phyloP scores from a whole-genome alignment of 2,113 vertebrate species.

The Addax nasomaculatus region DNA sequence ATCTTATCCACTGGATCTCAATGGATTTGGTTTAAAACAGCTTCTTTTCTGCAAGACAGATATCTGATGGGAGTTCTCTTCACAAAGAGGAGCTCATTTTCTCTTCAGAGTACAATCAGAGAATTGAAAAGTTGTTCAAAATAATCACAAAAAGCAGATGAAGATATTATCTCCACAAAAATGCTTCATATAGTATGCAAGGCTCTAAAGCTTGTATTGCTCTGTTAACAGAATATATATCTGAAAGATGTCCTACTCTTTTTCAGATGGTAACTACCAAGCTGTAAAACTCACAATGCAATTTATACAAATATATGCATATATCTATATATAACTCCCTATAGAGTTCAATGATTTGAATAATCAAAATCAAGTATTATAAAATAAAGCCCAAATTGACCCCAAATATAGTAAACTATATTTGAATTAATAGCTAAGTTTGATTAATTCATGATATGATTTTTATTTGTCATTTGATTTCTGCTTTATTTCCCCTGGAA shows the following conservation, averaged over 20 bases:
- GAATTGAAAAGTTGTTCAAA: background rate
- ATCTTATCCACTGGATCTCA: slow-evolving; percentile 81
- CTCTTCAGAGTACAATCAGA: slow-evolving; percentile 39
- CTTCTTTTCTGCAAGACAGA: slow-evolving; percentile 74
- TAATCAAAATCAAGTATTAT: background rate
- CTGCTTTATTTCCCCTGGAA: background rate
- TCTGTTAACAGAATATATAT: background rate
- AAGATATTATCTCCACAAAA: slow-evolving; percentile 3
- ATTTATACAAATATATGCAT: background rate
- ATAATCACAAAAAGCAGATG: background rate
- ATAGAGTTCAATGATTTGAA: background rate
- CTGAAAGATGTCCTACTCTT: background rate
- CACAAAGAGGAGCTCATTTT: slow-evolving; percentile 63
- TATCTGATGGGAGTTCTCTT: slow-evolving; percentile 77
- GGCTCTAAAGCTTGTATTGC: background rate
- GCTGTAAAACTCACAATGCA: background rate
- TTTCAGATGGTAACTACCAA: background rate
- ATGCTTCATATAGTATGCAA: background rate
- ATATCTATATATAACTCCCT: background rate
- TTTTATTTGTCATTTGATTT: background rate
- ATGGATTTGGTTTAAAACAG: slow-evolving; percentile 81
- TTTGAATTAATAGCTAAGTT: background rate
- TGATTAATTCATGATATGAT: background rate
- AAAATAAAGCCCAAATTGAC: background rate
- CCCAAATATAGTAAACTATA: background rate